Conservation (phyloP, 2,797 vertebrate genomes). For the Trichosurus vulpecula region DNA sequence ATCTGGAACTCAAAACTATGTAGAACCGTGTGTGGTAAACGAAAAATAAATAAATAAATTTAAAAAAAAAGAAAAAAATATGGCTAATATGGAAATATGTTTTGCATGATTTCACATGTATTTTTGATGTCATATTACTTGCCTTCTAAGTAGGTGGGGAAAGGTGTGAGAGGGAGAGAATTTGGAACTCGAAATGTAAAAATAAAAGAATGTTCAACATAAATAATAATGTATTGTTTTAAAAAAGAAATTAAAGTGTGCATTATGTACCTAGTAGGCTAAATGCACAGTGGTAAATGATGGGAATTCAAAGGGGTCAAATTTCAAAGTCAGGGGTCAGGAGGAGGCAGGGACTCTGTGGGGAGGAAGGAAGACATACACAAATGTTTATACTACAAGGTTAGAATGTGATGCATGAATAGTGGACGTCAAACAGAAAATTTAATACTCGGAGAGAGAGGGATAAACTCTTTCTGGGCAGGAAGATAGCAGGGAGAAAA, state of each 20-base stretch:
- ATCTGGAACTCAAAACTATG: too few species aligned
- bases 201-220: background rate
- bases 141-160: background rate
- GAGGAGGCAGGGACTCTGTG: background rate
- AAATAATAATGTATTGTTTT: too few species aligned
- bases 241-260: background rate
- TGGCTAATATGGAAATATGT: too few species aligned
- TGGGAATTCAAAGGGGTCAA: background rate
- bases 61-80: too few species aligned
- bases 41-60: too few species aligned
- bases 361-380: too few species aligned
- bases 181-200: background rate
- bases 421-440: background rate
- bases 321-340: background rate
- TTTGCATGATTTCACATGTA: too few species aligned
- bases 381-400: background rate
- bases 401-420: background rate
- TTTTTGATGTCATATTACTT: too few species aligned
- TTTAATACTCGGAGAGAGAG: background rate
- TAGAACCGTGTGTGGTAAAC: too few species aligned
- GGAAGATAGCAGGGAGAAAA: background rate
- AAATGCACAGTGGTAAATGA: background rate
- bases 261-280: background rate
- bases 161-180: background rate
- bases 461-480: background rate